A percentile compares a stretch with the other conserved stretches of the same genome.
These are phyloP conservation scores for Pelmatolapia mariae DNA, from an alignment of 2,113 vertebrate species.

Conservation along the genomic window DNA sequence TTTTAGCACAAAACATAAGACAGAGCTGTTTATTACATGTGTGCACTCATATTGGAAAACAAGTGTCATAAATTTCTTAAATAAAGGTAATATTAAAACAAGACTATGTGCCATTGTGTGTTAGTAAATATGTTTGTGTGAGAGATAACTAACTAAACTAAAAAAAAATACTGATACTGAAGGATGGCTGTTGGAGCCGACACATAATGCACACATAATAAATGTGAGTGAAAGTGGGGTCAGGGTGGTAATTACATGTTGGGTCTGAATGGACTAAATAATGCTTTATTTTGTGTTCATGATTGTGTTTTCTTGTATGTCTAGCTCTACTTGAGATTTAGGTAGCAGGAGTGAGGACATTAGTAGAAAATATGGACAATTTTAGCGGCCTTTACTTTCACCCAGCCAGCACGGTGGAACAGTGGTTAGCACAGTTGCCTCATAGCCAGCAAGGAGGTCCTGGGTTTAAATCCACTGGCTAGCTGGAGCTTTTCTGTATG, in stretches of 20 bases:
- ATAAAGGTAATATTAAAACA: background rate
- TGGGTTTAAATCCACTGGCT: background rate
- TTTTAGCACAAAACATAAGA: background rate
- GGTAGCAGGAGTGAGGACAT: background rate
- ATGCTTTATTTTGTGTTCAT: background rate
- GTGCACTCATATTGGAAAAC: background rate
- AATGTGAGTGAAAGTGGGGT: slow-evolving; percentile 5
- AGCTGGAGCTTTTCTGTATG: background rate
- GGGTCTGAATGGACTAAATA: slow-evolving; percentile 24
- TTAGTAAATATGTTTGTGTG: background rate
- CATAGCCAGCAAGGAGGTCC: background rate
- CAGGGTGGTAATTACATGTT: slow-evolving; percentile 31
- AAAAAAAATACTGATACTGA: background rate
- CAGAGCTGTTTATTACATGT: background rate
- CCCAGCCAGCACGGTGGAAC: background rate
- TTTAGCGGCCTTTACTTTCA: background rate
- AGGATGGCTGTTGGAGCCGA: background rate
- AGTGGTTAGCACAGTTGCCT: background rate
- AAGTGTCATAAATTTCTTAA: background rate
- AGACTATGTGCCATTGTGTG: background rate
- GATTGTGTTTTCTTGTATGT: background rate
- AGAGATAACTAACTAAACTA: background rate
- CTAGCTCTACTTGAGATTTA: background rate
- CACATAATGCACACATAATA: background rate
- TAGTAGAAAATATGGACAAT: background rate